phyloP scores from a whole-genome alignment of 2,113 vertebrate genomes.

The Cavia porcellus region DNA sequence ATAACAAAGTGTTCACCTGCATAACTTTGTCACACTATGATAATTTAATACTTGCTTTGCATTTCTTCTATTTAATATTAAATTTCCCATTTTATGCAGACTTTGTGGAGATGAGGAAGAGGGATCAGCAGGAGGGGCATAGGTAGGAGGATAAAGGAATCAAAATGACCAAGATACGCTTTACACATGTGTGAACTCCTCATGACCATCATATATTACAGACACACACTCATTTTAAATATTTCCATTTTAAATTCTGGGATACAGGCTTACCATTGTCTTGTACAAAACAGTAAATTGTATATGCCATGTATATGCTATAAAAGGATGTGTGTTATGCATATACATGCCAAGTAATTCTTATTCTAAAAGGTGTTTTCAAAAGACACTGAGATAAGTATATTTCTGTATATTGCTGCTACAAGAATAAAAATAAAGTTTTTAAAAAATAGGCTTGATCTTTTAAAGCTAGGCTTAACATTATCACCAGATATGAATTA shows the following conservation, averaged over 20 bases:
- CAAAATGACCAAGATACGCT: background rate
- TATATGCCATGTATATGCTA: slow-evolving; percentile 65
- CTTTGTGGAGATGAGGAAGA: background rate
- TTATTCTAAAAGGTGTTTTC: slow-evolving; percentile 70
- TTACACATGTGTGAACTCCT: background rate
- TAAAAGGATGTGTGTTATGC: slow-evolving; percentile 70
- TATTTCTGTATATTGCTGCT: background rate
- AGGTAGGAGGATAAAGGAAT: background rate
- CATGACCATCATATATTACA: background rate
- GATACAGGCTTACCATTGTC: slow-evolving; percentile 50
- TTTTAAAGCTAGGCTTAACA: background rate
- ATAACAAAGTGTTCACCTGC: slow-evolving; percentile 78
- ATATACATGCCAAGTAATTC: slow-evolving; percentile 66
- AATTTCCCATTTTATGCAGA: slow-evolving; percentile 46
- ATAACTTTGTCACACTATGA: slow-evolving; percentile 79
- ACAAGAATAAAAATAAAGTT: slow-evolving; percentile 28
- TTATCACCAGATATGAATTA: background rate
- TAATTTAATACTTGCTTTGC: slow-evolving; percentile 75
- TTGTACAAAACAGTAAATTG: slow-evolving; percentile 72
- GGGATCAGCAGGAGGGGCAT: background rate
- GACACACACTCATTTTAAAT: background rate
- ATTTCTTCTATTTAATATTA: slow-evolving; percentile 67
- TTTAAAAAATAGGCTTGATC: background rate
- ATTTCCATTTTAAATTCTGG: slow-evolving; percentile 56
- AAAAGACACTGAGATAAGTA: slow-evolving; percentile 62